A percentile compares a stretch with the other conserved stretches of the same genome.
phyloP scores from a whole-genome alignment of 2,113 vertebrate genomes.

The Apteryx mantelli region DNA sequence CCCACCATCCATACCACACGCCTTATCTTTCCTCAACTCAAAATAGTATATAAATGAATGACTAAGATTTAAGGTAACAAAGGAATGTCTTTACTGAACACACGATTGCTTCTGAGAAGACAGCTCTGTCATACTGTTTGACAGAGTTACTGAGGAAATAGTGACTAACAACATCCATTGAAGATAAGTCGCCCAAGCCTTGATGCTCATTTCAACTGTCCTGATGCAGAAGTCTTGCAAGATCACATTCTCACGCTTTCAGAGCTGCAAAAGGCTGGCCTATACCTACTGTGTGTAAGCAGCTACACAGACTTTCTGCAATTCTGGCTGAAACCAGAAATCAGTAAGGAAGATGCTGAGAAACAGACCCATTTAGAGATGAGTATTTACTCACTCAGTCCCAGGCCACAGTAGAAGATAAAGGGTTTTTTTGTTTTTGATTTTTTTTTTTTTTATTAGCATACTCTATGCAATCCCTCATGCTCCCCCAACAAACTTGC shows the following conservation, averaged over 20 bases:
- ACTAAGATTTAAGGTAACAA: neutral
- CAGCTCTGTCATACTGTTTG: neutral
- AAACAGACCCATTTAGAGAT: neutral
- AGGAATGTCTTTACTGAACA: neutral
- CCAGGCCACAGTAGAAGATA: neutral
- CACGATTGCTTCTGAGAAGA: neutral
- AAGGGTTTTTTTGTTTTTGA: neutral
- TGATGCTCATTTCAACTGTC: neutral
- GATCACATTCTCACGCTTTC: neutral
- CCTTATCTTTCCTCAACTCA: neutral
- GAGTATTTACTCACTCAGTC: neutral
- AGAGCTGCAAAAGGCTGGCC: neutral
- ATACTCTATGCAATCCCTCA: neutral
- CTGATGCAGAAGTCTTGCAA: neutral
- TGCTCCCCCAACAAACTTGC: neutral
- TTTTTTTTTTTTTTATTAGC: neutral
- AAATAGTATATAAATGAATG: neutral
- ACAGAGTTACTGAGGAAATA: neutral
- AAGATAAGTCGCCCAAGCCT: neutral
- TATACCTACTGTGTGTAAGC: neutral
- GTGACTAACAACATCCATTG: neutral
- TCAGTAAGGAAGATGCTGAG: neutral
- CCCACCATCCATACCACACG: neutral
- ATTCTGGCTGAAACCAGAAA: neutral
- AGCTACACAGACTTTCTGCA: neutral